A percentile compares a stretch with the other conserved stretches of the same genome.
Conservation (phyloP, 1,140 invertebrate species). For the Rhopalosiphum maidis region DNA sequence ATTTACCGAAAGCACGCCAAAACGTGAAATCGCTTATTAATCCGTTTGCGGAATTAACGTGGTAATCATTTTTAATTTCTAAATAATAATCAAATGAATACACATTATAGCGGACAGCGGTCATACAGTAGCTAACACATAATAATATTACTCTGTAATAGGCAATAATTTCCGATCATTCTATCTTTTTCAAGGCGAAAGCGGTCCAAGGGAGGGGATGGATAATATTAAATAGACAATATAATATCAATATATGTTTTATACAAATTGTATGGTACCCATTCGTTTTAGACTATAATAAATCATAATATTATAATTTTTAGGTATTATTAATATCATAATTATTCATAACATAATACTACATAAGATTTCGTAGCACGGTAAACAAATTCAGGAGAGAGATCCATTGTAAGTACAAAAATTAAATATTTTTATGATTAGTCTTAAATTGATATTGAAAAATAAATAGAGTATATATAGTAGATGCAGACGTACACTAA, state of each 20-base stretch:
- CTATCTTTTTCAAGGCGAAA: constrained; percentile 20
- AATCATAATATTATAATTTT: background rate
- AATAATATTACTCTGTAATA: background rate
- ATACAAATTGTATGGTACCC: background rate
- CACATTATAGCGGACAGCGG: background rate
- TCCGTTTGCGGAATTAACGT: background rate
- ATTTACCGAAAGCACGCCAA: background rate
- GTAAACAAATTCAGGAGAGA: background rate
- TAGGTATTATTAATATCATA: background rate
- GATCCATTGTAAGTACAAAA: background rate
- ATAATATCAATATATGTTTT: background rate
- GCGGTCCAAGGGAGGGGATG: background rate
- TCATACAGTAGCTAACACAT: background rate
- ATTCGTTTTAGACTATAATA: background rate
- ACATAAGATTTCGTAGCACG: background rate
- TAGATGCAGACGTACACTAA: too few species aligned
- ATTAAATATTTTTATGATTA: too few species aligned
- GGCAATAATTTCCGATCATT: background rate
- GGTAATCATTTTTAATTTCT: background rate
- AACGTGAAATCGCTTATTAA: background rate
- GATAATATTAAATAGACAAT: background rate
- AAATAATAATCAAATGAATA: constrained; percentile 6
- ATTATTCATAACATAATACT: too few species aligned
- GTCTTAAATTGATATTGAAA: too few species aligned
- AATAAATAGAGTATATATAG: too few species aligned